Percentiles rank a stretch among this genome's conserved stretches.
These are phyloP conservation scores for Dyspetes luteomarginatus DNA, from an alignment of 2,888 invertebrate species.

Conservation along the genomic window DNA sequence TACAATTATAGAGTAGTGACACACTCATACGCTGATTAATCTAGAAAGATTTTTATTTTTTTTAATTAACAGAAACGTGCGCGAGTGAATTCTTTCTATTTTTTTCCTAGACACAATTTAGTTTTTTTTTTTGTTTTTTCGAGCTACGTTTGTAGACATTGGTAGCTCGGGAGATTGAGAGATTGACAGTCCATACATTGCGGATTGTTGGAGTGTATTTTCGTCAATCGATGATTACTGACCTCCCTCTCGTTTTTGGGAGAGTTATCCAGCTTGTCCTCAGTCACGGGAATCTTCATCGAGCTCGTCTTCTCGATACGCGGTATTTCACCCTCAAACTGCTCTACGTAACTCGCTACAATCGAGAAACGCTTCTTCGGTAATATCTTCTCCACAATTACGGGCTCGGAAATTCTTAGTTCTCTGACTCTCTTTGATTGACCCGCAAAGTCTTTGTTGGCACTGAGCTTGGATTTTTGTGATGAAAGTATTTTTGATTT, in stretches of 20 bases:
- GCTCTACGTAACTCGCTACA: slow-evolving; percentile 80
- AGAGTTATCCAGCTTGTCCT: slow-evolving; percentile 73
- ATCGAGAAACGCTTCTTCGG: slow-evolving; percentile 80
- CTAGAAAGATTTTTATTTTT: slow-evolving; percentile 12
- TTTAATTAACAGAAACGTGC: slow-evolving; percentile 30
- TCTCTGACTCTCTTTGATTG: slow-evolving; percentile 10
- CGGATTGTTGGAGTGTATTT: slow-evolving; percentile 62
- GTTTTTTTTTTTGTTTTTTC: slow-evolving; percentile 56
- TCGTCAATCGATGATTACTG: slow-evolving; percentile 75
- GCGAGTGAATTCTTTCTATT: slow-evolving; percentile 30
- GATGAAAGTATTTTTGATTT: slow-evolving; percentile 4
- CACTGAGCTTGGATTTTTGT: background rate
- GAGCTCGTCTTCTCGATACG: slow-evolving; percentile 62
- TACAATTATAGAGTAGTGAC: background rate
- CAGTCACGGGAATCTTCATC: slow-evolving; percentile 66
- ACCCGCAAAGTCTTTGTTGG: background rate
- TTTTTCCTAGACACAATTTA: slow-evolving; percentile 15
- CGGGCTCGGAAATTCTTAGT: slow-evolving; percentile 50
- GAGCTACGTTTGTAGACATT: slow-evolving; percentile 82
- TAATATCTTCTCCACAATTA: slow-evolving; percentile 65
- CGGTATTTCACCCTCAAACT: slow-evolving; percentile 78
- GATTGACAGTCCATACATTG: slow-evolving; percentile 70
- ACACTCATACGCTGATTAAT: slow-evolving; percentile 32
- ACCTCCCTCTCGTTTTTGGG: slow-evolving; percentile 82
- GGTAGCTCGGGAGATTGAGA: slow-evolving; percentile 71